Conservation (phyloP, 2,888 invertebrate genomes). For the Timandra comae region DNA sequence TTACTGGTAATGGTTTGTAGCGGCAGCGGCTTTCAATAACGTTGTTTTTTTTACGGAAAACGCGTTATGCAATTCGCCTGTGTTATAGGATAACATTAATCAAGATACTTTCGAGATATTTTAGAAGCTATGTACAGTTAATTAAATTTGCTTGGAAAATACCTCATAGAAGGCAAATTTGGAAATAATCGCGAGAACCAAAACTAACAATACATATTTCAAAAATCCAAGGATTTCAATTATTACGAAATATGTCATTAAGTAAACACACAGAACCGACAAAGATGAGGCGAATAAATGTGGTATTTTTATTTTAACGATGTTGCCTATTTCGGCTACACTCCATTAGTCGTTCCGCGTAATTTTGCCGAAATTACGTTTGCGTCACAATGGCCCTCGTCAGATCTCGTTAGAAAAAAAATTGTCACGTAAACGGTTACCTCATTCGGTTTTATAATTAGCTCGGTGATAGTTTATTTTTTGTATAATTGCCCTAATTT, state of each 20-base stretch:
- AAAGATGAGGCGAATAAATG: constrained; percentile 23
- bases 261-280: constrained; percentile 16
- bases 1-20: too few relatives aligned
- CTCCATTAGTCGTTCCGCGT: constrained; percentile 60
- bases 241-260: constrained; percentile 17
- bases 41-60: neutral
- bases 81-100: too few relatives aligned
- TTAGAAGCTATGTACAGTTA: too few relatives aligned
- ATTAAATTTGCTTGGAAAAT: too few relatives aligned
- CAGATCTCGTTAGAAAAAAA: constrained; percentile 39
- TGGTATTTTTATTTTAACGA: constrained; percentile 24
- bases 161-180: neutral
- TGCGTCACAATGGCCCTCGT: constrained; percentile 37
- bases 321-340: constrained; percentile 37
- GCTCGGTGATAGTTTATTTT: constrained; percentile 16
- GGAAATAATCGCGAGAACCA: neutral
- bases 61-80: neutral
- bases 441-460: constrained; percentile 40
- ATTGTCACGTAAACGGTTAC: constrained; percentile 29
- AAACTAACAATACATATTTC: neutral
- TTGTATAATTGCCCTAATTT: constrained; percentile 2
- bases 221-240: neutral
- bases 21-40: too few relatives aligned
- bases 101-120: too few relatives aligned
- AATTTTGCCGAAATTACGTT: constrained; percentile 57